These are phyloP conservation scores for Polydrusus pterygomalis DNA, from an alignment of 2,888 invertebrate genomes.

Conservation along the genomic window DNA sequence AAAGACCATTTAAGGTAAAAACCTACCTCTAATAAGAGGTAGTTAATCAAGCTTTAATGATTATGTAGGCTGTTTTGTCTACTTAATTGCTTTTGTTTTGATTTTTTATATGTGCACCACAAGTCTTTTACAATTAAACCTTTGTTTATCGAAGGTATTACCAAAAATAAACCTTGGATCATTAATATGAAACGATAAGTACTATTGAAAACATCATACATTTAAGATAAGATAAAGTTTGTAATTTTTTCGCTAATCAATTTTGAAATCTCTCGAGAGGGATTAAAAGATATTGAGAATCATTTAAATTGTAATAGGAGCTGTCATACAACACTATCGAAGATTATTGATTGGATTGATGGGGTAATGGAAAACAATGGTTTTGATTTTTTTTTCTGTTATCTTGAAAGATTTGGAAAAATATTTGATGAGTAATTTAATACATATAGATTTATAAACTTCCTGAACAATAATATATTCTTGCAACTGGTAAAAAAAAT, in stretches of 20 bases:
- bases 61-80: neutral
- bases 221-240: conserved; percentile 26
- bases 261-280: conserved; percentile 15
- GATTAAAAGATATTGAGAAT: conserved; percentile 20
- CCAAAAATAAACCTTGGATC: conserved; percentile 18
- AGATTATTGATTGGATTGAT: conserved; percentile 25
- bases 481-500: no score
- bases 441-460: no score
- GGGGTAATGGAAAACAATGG: neutral
- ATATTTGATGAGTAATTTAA: conserved; percentile 1
- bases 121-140: neutral
- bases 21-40: neutral
- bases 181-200: conserved; percentile 11
- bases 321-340: neutral
- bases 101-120: neutral
- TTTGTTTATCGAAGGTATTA: conserved; percentile 6
- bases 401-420: conserved; percentile 2
- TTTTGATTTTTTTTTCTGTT: conserved; percentile 28
- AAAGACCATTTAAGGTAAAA: conserved; percentile 10
- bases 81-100: neutral
- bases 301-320: neutral
- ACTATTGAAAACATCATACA: conserved; percentile 1
- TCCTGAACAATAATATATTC: no score
- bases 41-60: neutral
- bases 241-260: conserved; percentile 3